Conservation (phyloP, 2,888 invertebrate genomes). For the Amitus sp. region DNA sequence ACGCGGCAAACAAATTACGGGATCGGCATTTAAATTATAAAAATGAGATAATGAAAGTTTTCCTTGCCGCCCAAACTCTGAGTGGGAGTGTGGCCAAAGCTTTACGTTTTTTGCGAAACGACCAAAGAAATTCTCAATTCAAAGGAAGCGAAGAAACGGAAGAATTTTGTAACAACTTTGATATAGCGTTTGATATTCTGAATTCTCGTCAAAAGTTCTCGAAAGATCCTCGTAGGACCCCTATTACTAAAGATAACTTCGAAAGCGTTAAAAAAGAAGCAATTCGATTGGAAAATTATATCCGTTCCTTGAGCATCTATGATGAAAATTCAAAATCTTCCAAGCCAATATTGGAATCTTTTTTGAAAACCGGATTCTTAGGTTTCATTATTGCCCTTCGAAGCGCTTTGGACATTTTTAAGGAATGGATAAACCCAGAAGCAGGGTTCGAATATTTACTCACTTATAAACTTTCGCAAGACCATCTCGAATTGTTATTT, state of each 20-base stretch:
- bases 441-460: slow-evolving; percentile 20
- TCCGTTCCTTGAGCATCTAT: too few relatives aligned
- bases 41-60: background rate
- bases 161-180: background rate
- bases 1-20: background rate
- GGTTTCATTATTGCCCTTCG: slow-evolving; percentile 35
- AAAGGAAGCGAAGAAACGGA: background rate
- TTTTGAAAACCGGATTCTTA: slow-evolving; percentile 38
- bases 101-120: background rate
- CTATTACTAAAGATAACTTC: too few relatives aligned
- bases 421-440: slow-evolving; percentile 13
- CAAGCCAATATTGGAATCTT: slow-evolving; percentile 17
- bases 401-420: slow-evolving; percentile 24
- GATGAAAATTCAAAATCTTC: too few relatives aligned
- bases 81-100: background rate
- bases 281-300: too few relatives aligned
- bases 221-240: background rate
- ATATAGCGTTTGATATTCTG: background rate
- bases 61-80: background rate
- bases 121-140: too few relatives aligned
- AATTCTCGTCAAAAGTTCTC: background rate
- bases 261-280: too few relatives aligned
- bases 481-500: slow-evolving; percentile 39
- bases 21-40: background rate
- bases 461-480: slow-evolving; percentile 37